phyloP scores from a whole-genome alignment of 2,797 vertebrate genomes.

The Girardinus metallicus region DNA sequence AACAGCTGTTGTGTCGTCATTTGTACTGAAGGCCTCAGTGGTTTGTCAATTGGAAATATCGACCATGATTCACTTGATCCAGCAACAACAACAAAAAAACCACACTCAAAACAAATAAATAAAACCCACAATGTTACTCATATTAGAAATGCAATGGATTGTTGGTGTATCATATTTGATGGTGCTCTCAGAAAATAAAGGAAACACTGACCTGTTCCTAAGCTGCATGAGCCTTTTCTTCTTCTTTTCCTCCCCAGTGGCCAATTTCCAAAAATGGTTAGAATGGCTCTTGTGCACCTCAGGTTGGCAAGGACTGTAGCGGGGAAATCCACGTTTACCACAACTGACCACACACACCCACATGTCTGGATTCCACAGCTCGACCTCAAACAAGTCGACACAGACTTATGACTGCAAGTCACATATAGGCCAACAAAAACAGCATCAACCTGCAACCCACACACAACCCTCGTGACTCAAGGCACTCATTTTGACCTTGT shows the following conservation, averaged over 20 bases:
- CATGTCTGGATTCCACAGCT: constrained; percentile 82
- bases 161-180: constrained; percentile 30
- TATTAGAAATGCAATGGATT: constrained; percentile 9
- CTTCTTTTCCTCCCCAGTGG: constrained; percentile 50
- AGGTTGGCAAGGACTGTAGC: constrained; percentile 57
- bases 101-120: not conserved
- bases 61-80: not conserved
- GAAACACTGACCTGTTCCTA: constrained; percentile 43
- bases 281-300: constrained; percentile 52
- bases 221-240: constrained; percentile 21
- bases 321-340: constrained; percentile 74
- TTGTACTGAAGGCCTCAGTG: not conserved
- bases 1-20: not conserved
- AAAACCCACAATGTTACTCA: too few relatives aligned
- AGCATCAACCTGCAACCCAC: constrained; percentile 56
- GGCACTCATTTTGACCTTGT: constrained; percentile 53
- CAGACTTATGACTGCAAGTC: constrained; percentile 61
- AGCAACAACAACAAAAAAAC: not conserved
- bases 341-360: constrained; percentile 78
- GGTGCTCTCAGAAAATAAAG: constrained; percentile 39
- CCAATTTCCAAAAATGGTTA: constrained; percentile 49
- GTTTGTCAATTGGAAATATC: not conserved
- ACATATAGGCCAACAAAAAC: constrained; percentile 44
- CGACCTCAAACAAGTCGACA: constrained; percentile 65
- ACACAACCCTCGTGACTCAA: constrained; percentile 46